Base-by-base conservation (phyloP, 2,888 invertebrate species). In the Patella pellucida region DNA sequence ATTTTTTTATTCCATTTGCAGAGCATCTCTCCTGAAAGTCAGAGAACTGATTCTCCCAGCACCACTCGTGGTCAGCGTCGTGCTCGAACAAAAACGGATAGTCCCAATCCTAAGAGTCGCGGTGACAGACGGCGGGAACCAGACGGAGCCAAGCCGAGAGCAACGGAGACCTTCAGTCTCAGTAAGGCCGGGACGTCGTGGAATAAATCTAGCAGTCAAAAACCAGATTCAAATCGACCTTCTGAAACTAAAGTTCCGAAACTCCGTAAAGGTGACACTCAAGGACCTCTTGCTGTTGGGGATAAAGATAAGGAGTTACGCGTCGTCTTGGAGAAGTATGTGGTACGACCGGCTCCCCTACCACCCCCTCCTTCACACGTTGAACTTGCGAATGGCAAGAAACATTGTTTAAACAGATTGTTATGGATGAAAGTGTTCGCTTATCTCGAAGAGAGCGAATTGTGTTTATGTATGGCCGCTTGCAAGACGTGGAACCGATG, bases 401-500 rank as follows among this genome's bases (percentile, higher is more conserved):
- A 82, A 56, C 89, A 90, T 72, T 83, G 84, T 15, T 81, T 91
- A 50, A 85, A 90, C 52, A 79, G 86, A 52, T 84, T 86, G 56
- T 81, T 90, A 11, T 92, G 92, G 91, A 83, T 90, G 71, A 85
- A 87, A 16, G 90, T 93, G 27, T 92, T 93, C 82, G 82, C 85
- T 27, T 89, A 86, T 76, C 85, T 93, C 72, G 80, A 88, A 19
- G 85, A 87, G 19, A 79, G 80, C 9, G 92, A 92, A 92, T 76
- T 97, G 94, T 90, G 95, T 94, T 84, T 87, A 2, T 92, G 92
- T 81, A 88, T 92, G 85, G 93, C 94, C 79, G 97, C 97, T 41
- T 97, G 97, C 92, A 95, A 95, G 90, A 93, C 94, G 0, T 98
- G 97, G 97, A 95, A 96, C 1, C 94, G 95, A 80, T 95, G 95